Evolutionary conservation across 2,888 invertebrate genomes (phyloP).

Genomic region (Tridacna gigas): DNA sequence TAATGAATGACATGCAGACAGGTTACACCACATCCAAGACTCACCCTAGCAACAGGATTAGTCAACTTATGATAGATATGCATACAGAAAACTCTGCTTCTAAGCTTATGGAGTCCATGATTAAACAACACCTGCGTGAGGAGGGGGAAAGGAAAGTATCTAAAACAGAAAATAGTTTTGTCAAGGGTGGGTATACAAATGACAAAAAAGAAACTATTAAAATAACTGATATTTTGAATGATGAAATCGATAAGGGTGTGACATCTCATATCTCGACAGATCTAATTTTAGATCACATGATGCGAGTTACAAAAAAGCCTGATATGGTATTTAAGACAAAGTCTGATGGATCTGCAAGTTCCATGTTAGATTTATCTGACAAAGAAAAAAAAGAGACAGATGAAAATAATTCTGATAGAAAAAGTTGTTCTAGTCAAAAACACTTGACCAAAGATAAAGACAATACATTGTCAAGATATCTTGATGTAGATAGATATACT

Average conservation of each 20-base stretch:
- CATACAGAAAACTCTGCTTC: conserved; percentile 36
- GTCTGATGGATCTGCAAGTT: not conserved
- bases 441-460: not conserved
- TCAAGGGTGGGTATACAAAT: not conserved
- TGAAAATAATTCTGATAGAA: not conserved
- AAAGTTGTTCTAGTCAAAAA: not conserved
- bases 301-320: not conserved
- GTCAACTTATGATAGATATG: conserved; percentile 25
- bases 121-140: conserved; percentile 28
- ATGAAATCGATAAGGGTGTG: conserved; percentile 3
- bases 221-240: conserved; percentile 30
- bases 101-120: conserved; percentile 41
- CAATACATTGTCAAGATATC: not conserved
- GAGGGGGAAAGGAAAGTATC: not conserved
- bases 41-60: conserved; percentile 26
- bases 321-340: not conserved
- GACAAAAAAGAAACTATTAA: conserved; percentile 6
- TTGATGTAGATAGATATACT: not conserved
- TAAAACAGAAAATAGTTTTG: not conserved
- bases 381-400: not conserved
- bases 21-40: too few species aligned
- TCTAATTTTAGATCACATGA: conserved; percentile 29
- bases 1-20: conserved; percentile 9
- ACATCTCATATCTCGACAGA: conserved; percentile 22
- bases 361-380: not conserved